phyloP scores from a whole-genome alignment of 2,888 invertebrate genomes.

The Herminia tarsipennalis region DNA sequence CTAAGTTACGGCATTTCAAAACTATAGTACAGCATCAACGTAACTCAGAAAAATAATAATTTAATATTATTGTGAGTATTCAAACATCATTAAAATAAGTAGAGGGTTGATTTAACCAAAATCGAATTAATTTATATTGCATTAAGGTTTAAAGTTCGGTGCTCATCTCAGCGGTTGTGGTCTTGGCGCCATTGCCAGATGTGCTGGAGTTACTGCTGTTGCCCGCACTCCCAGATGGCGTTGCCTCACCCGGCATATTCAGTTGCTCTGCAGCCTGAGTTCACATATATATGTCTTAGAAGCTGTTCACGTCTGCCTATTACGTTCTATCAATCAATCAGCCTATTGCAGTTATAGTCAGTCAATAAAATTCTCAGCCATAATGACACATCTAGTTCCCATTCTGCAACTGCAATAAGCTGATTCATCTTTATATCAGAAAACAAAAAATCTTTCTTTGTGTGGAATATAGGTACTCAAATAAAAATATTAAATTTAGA shows the following conservation, averaged over 20 bases:
- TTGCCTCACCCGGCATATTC: conserved; percentile 51
- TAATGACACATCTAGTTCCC: too few species aligned
- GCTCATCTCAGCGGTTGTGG: conserved; percentile 87
- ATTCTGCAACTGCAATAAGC: too few species aligned
- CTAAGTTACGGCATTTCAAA: conserved; percentile 20
- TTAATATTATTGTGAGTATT: conserved; percentile 37
- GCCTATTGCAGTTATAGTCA: too few species aligned
- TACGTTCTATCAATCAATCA: too few species aligned
- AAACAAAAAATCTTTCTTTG: too few species aligned
- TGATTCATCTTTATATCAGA: too few species aligned
- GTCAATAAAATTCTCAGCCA: too few species aligned
- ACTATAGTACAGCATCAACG: conserved; percentile 32
- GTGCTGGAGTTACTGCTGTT: conserved; percentile 48
- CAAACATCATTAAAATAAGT: conserved; percentile 8
- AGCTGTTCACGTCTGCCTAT: background rate
- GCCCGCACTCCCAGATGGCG: conserved; percentile 46
- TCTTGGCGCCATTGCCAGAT: conserved; percentile 58
- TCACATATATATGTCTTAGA: conserved; percentile 10
- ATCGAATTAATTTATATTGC: conserved; percentile 22
- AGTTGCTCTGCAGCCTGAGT: conserved; percentile 83
- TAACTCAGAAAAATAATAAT: conserved; percentile 33
- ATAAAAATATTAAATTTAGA: too few species aligned
- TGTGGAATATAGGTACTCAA: too few species aligned
- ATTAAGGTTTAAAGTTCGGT: conserved; percentile 85
- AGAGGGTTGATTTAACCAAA: conserved; percentile 7